Evolutionary conservation across 2,797 vertebrate genomes (phyloP), one percentile per base, ranked within the genome.

Genomic region (Cercopithecus neglectus): DNA sequence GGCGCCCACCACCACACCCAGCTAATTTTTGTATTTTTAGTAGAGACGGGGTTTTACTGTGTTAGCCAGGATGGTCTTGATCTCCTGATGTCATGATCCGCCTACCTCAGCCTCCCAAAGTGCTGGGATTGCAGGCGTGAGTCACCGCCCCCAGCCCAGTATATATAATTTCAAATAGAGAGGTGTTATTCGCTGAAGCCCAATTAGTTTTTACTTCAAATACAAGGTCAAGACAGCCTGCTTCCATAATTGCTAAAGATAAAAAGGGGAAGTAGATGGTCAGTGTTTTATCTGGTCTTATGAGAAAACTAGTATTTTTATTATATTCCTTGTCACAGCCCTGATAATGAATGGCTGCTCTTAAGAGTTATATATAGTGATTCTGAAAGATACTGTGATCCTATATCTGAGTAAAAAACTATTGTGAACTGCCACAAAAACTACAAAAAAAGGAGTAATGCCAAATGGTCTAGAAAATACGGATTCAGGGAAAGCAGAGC

Each of bases 151-250:
- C 19, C 53, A 8, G 53, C 53, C 36, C 16, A 79, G 9, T 89
- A 93, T 19, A 87, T 59, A 75, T 64, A 67, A 89, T 96, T 96
- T 93, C 72, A 96, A 87, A 95, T 89, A 94, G 81, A 89, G 59
- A 92, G 61, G 41, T 72, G 48, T 91, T 89, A 91, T 48, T 92
- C 39, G 94, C 74, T 75, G 21, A 94, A 91, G 33, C 17, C 36
- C 24, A 79, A 79, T 64, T 84, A 87, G 48, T 76, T 94, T 79
- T 91, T 21, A 91, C 33, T 87, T 96, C 67, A 92, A 94, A 92
- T 2, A 79, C 55, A 88, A 91, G 39, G 13, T 88, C 12, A 97
- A 57, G 50, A 91, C 5, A 81, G n/a, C 19, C 14, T 79, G 74
- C 33, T 94, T 92, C 67, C 14, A 11, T 55, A 95, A 86, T 6